Conservation (phyloP, 2,888 invertebrate species). For the Apodemia zela region DNA sequence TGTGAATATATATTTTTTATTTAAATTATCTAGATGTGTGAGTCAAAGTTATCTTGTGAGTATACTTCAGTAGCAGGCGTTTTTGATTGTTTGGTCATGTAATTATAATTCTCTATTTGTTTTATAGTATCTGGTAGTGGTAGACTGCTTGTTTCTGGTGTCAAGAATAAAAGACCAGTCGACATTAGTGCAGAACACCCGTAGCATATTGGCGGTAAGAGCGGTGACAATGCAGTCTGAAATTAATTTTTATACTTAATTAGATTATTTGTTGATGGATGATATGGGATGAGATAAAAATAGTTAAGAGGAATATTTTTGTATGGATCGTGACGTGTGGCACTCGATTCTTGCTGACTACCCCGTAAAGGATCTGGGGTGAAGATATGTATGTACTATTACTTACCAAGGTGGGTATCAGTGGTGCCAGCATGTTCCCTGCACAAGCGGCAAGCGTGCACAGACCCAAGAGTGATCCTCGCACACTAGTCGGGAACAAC, state of each 20-base stretch:
- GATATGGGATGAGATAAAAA: too few relatives aligned
- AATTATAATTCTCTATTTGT: conserved; percentile 39
- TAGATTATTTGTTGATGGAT: too few relatives aligned
- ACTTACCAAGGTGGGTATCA: conserved; percentile 77
- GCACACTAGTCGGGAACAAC: conserved; percentile 82
- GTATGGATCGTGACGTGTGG: too few relatives aligned
- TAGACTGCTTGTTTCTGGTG: conserved; percentile 61
- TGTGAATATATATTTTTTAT: too few relatives aligned
- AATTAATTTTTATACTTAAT: conserved; percentile 28
- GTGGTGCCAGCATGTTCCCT: conserved; percentile 83
- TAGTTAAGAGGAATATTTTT: too few relatives aligned
- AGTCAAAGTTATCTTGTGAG: background rate
- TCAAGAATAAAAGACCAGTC: conserved; percentile 47
- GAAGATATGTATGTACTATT: too few relatives aligned
- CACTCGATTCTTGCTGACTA: too few relatives aligned
- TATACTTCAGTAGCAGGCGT: background rate
- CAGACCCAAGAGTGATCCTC: conserved; percentile 81
- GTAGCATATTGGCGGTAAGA: conserved; percentile 27
- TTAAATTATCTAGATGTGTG: background rate
- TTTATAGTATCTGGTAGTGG: conserved; percentile 61
- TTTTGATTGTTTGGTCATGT: background rate
- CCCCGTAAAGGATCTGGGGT: too few relatives aligned
- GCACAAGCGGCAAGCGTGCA: conserved; percentile 80
- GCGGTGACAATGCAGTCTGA: conserved; percentile 58
- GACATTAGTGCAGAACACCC: conserved; percentile 45